Percentiles rank a stretch among this genome's conserved stretches.
Evolutionary conservation across 1,140 invertebrate genomes (phyloP).

Genomic region (Procambarus clarkii): DNA sequence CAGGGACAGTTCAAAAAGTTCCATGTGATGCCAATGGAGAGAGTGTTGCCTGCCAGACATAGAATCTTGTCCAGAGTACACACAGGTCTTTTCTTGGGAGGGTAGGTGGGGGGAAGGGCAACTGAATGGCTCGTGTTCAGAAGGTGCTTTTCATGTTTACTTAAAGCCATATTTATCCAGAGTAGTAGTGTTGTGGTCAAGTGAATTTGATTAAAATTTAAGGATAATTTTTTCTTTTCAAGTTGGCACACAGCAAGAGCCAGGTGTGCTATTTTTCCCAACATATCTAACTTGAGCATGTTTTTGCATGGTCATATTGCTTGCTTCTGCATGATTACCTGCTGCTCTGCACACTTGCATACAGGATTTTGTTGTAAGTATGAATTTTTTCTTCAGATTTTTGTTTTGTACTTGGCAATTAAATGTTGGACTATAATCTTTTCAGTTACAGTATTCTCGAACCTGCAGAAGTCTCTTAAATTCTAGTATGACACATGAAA

Average conservation of each 20-base stretch:
- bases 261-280: constrained; percentile 20
- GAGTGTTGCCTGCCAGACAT: too few relatives aligned
- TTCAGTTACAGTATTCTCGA: too few relatives aligned
- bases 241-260: constrained; percentile 24
- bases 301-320: constrained; percentile 61
- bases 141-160: too few relatives aligned
- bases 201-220: neutral
- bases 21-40: too few relatives aligned
- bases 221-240: constrained; percentile 19
- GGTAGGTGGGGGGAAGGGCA: too few relatives aligned
- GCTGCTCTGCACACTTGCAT: constrained; percentile 38
- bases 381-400: neutral
- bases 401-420: neutral
- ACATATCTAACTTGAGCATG: constrained; percentile 38
- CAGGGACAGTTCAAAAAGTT: too few relatives aligned
- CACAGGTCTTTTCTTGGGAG: too few relatives aligned
- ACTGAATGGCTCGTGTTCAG: too few relatives aligned
- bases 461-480: too few relatives aligned
- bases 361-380: constrained; percentile 63
- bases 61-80: too few relatives aligned
- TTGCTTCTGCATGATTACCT: constrained; percentile 65
- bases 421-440: too few relatives aligned
- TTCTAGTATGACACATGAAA: too few relatives aligned
- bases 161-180: neutral
- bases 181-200: neutral